phyloP scores from a whole-genome alignment of 2,888 invertebrate genomes.

The Tipula vernalis region DNA sequence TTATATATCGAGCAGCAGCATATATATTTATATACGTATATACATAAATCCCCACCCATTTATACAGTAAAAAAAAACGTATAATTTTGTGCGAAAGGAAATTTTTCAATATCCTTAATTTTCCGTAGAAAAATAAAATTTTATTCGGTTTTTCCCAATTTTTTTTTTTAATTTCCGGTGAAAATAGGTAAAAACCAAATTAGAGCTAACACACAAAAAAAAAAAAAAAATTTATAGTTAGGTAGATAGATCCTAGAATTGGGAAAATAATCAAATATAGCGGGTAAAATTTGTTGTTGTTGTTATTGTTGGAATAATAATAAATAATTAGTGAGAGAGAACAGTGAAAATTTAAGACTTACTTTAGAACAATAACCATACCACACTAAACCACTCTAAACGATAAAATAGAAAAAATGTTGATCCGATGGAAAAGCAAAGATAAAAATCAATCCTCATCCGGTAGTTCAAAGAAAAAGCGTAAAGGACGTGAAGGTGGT shows the following conservation, averaged over 20 bases:
- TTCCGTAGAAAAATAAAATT: not conserved
- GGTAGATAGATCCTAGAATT: not conserved
- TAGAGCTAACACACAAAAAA: not conserved
- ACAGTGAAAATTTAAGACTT: not conserved
- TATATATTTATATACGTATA: not conserved
- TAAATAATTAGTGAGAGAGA: not conserved
- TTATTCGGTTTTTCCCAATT: not conserved
- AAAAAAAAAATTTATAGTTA: not conserved
- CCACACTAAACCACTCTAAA: not conserved
- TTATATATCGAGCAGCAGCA: not conserved
- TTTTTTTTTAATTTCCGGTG: not conserved
- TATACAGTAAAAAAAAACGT: not conserved
- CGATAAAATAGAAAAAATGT: conserved; percentile 38
- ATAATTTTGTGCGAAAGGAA: not conserved
- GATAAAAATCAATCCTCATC: conserved; percentile 50
- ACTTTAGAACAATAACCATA: not conserved
- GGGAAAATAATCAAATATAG: not conserved
- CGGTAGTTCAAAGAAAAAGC: conserved; percentile 60
- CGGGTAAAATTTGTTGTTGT: not conserved
- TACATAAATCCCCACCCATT: not conserved
- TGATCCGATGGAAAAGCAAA: conserved; percentile 77
- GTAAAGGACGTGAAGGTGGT: conserved; percentile 76
- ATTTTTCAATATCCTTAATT: conserved; percentile 4
- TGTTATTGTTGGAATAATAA: not conserved
- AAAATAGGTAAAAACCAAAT: not conserved